Percentiles rank a stretch among this genome's conserved stretches.
Conservation (phyloP, 2,113 vertebrate species). For the Aptenodytes forsteri region DNA sequence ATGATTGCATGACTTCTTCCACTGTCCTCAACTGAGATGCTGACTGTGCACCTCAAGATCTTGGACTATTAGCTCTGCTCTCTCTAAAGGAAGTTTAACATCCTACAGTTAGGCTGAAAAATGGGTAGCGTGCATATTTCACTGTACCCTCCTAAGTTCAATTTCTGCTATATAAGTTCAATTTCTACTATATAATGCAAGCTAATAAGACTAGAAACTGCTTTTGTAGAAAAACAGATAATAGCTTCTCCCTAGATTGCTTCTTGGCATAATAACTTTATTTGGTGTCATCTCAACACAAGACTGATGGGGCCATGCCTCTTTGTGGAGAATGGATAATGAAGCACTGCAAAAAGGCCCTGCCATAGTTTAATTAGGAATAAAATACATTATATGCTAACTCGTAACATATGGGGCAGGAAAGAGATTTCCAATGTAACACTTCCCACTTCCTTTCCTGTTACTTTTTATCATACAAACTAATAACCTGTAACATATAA, state of each 20-base stretch:
- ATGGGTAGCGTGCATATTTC: background rate
- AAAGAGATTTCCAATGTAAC: background rate
- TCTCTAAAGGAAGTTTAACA: background rate
- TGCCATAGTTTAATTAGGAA: constrained; percentile 2
- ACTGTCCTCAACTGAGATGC: background rate
- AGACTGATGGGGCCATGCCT: background rate
- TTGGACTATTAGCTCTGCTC: background rate
- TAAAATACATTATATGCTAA: background rate
- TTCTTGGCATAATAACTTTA: constrained; percentile 18
- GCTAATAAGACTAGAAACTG: background rate
- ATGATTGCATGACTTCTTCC: background rate
- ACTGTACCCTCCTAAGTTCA: background rate
- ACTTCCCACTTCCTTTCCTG: background rate
- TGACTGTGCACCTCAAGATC: background rate
- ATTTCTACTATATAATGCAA: constrained; percentile 21
- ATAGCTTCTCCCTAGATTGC: background rate
- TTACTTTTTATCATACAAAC: background rate
- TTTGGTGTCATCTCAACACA: constrained; percentile 21
- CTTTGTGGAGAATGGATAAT: background rate
- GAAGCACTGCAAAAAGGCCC: background rate
- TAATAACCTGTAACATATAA: background rate
- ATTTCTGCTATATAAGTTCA: constrained; percentile 17
- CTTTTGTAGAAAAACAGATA: constrained; percentile 28
- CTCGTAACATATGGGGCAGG: background rate
- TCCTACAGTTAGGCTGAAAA: background rate